Conservation (phyloP, 1,140 invertebrate species). For the Platyura marginata region DNA sequence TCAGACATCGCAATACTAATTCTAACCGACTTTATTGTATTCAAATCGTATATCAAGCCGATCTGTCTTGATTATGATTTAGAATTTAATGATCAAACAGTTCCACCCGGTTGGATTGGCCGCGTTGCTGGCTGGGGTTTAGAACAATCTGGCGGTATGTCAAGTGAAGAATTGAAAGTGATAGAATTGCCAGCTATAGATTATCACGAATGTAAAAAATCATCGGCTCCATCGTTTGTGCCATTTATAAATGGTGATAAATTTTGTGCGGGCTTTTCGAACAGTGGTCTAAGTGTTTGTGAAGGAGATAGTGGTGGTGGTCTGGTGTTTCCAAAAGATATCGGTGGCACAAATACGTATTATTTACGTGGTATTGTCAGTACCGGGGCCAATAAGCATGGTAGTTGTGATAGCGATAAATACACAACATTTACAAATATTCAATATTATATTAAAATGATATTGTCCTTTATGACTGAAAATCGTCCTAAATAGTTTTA, state of each 20-base stretch:
- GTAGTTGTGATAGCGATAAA: constrained; percentile 13
- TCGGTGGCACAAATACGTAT: constrained; percentile 6
- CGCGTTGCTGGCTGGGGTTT: constrained; percentile 8
- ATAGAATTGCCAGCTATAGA: constrained; percentile 4
- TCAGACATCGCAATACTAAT: constrained; percentile 1
- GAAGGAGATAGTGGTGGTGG: constrained; percentile 11
- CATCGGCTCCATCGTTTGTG: constrained; percentile 1
- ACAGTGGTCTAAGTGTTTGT: constrained; percentile 3
- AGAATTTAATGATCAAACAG: neutral
- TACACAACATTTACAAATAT: constrained; percentile 16
- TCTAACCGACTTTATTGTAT: neutral
- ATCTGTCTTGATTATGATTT: constrained; percentile 1
- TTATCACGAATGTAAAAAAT: constrained; percentile 3
- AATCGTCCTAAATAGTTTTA: neutral
- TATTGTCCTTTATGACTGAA: neutral
- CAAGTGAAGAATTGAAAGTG: constrained; percentile 4
- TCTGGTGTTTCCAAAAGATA: constrained; percentile 11
- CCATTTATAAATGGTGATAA: constrained; percentile 6
- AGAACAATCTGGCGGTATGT: constrained; percentile 1
- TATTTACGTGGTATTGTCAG: constrained; percentile 18
- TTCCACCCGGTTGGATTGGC: neutral
- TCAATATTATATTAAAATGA: constrained; percentile 1
- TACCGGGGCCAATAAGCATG: constrained; percentile 9
- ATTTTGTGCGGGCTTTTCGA: constrained; percentile 7
- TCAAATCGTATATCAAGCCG: neutral